Evolutionary conservation across 2,888 invertebrate species (phyloP), one percentile per base, ranked within the genome.

Genomic region (Parnassius orleans): DNA sequence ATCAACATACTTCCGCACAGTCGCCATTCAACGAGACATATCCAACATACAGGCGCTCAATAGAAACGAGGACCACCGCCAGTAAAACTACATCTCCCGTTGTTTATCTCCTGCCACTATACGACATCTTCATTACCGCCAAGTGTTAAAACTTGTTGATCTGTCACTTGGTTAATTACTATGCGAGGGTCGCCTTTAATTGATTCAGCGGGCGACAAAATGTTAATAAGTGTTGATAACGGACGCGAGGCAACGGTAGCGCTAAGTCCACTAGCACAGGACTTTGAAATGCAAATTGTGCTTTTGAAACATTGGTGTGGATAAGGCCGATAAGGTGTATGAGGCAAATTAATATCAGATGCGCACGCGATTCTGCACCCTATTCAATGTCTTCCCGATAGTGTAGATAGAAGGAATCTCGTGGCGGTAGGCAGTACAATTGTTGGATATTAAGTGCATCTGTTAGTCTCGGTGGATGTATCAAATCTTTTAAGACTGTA

Each of bases 91-190:
- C 53, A 44, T 60, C 60, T 57, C 56, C 53, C 60, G 56, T 53
- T 63, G 66, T 68, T 76, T 79, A 79, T 82, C 84, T 64, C 53
- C 9, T 43, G 70, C 72, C 61, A 71, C 74, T 76, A 81, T 79
- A 79, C 80, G 77, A 90, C 89, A 81, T 87, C 90, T 90, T 90
- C 90, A 90, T 90, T 90, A 90, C 83, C 75, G 80, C 68, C 74
- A 77, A 90, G 89, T 90, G 90, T 90, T 88, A 87, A 90, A 87
- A 84, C 90, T 84, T 88, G 90, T 90, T 84, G 83, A 87, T 81
- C 80, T 85, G 88, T 87, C 90, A 87, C 80, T 80, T 77, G 72
- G 81, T 87, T 89, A 87, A 90, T 90, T 87, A 88, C 83, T 83
- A 89, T 87, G 84, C 87, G 77, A 80, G 81, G 77, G 75, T 77